Evolutionary conservation across 2,113 vertebrate species (phyloP).

Genomic region (Pelobates fuscus): DNA sequence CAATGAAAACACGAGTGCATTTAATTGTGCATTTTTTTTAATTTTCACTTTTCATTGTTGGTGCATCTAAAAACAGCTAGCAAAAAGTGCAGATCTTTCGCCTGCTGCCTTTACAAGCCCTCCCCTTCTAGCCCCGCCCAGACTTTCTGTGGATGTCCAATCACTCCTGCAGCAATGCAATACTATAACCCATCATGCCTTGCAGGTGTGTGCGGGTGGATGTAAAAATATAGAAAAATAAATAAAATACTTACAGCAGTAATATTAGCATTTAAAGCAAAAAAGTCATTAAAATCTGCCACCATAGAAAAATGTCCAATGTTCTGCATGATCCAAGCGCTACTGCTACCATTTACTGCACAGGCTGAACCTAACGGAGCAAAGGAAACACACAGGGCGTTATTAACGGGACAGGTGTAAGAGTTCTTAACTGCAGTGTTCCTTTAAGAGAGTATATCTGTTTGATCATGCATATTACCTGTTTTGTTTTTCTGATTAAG

Average conservation of each 20-base stretch:
- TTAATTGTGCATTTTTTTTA: no score
- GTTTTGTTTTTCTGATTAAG: background rate
- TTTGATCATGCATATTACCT: conserved; percentile 1
- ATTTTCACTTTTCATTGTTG: no score
- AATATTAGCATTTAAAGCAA: conserved; percentile 8
- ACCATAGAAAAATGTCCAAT: conserved; percentile 8
- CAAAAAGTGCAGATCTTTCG: no score
- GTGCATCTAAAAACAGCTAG: no score
- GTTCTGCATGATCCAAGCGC: background rate
- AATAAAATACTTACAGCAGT: conserved; percentile 25
- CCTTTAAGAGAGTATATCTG: background rate
- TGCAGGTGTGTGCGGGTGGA: no score
- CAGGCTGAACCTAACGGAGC: conserved; percentile 21
- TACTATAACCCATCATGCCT: no score
- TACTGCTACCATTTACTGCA: background rate
- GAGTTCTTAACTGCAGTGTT: background rate
- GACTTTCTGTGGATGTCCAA: no score
- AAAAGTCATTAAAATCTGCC: background rate
- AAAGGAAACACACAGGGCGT: background rate
- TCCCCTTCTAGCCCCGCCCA: no score
- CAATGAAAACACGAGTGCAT: no score
- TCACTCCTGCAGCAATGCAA: no score
- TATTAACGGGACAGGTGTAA: background rate
- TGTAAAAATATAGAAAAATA: no score
- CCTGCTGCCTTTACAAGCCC: no score